Evolutionary conservation across 2,797 vertebrate genomes (phyloP).

Genomic region (Falco peregrinus): DNA sequence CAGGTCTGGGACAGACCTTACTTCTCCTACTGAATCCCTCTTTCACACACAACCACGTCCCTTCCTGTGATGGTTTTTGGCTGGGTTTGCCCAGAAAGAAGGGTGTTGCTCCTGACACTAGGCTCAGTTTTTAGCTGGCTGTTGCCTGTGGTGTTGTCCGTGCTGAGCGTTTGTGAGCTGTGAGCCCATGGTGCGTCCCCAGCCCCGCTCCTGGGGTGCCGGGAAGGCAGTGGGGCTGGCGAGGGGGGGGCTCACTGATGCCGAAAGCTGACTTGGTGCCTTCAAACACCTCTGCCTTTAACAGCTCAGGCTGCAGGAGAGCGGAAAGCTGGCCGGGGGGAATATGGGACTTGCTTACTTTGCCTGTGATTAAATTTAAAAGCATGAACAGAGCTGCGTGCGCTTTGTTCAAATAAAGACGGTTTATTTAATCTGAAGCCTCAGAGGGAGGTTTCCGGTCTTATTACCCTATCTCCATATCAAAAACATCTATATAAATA

Average conservation of each 20-base stretch:
- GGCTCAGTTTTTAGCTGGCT: background rate
- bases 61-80: background rate
- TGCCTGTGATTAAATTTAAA: background rate
- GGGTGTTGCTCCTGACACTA: rapidly evolving
- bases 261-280: rapidly evolving
- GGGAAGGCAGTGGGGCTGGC: background rate
- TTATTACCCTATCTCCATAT: background rate
- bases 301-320: background rate
- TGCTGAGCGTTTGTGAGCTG: background rate
- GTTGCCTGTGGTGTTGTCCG: rapidly evolving
- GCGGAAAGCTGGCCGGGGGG: no score
- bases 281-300: background rate
- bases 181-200: background rate
- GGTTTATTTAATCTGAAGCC: background rate
- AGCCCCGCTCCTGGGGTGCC: background rate
- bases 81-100: background rate
- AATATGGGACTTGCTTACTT: background rate
- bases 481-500: background rate
- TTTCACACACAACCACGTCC: background rate
- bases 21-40: background rate
- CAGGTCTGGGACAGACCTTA: background rate
- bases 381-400: background rate
- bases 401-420: background rate
- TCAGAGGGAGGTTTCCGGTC: background rate
- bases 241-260: rapidly evolving